Evolutionary conservation across 2,888 invertebrate species (phyloP), one percentile per base, ranked within the genome.

Genomic region (Rhopalosiphum nymphaeae): DNA sequence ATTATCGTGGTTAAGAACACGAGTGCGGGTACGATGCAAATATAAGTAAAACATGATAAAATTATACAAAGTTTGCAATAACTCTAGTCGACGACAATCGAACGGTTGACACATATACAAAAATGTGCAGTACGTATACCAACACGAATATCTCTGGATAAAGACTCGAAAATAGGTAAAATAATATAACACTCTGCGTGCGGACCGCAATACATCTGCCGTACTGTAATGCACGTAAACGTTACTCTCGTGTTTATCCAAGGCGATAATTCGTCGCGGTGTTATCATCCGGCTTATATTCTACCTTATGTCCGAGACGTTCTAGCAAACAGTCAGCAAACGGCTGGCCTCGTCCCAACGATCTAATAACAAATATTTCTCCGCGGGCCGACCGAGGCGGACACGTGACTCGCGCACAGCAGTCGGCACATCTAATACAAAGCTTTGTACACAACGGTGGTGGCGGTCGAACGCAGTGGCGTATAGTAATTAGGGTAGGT

Each of bases 401-500:
- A 21, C 21, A 36, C 21, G 36, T 21, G 21, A 78, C 78, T 78
- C 9, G 78, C 78, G 10, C 78, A 21, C 78, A 21, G 36, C 3
- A 78, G 36, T 78, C 78, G 21, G 78, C 78, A 36, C 36, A 78
- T 21, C 36, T 78, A 7, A 46, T 46, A 36, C 21, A 36, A 36
- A 7, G 16, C n/a, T 21, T 1, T 67, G 5, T 21, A 42, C 36
- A 36, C n/a, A 10, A 89, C 26, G 44, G 44, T 7, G 25, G 7
- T 42, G 25, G 9, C 26, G 36, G 36, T 4, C 36, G 53, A 56
- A 36, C 88, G 44, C 42, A 42, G n/a, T 44, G 57, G 26, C 29
- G 91, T 36, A 61, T 67, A 92, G 92, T 88, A 92, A 92, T 92
- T 92, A 88, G 92, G 92, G 92, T 92, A 2, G 53, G 36, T 42